Evolutionary conservation across 2,888 invertebrate genomes (phyloP).

Genomic region (Ceraclea dissimilis): DNA sequence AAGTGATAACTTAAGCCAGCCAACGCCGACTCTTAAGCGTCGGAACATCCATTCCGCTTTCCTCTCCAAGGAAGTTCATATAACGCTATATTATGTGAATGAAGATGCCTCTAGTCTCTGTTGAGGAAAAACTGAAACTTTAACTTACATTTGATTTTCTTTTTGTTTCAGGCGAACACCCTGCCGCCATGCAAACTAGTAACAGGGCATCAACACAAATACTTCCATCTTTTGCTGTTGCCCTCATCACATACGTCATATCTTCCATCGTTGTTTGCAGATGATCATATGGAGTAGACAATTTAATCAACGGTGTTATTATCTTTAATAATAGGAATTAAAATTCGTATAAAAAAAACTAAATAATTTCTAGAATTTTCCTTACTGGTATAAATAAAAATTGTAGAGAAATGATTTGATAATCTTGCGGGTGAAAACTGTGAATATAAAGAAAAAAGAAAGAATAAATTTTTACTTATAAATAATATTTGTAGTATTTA

Average conservation of each 20-base stretch:
- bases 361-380: background rate
- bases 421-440: background rate
- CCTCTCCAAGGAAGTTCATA: too few relatives aligned
- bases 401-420: background rate
- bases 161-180: constrained; percentile 63
- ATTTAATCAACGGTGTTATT: background rate
- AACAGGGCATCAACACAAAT: constrained; percentile 44
- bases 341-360: background rate
- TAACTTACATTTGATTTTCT: too few relatives aligned
- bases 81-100: too few relatives aligned
- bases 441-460: background rate
- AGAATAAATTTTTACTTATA: background rate
- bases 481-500: too few relatives aligned
- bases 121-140: too few relatives aligned
- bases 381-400: background rate
- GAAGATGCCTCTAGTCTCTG: too few relatives aligned
- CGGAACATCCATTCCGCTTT: too few relatives aligned
- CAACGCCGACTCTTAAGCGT: too few relatives aligned
- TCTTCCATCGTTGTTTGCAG: constrained; percentile 41
- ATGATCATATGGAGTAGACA: constrained; percentile 34
- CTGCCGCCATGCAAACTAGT: constrained; percentile 79
- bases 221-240: constrained; percentile 45
- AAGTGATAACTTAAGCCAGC: too few relatives aligned
- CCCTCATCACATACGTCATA: constrained; percentile 40
- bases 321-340: background rate